Percentiles rank a stretch among this genome's conserved stretches.
These are phyloP conservation scores for Diarsia dahlii DNA, from an alignment of 2,888 invertebrate genomes.

Conservation along the genomic window DNA sequence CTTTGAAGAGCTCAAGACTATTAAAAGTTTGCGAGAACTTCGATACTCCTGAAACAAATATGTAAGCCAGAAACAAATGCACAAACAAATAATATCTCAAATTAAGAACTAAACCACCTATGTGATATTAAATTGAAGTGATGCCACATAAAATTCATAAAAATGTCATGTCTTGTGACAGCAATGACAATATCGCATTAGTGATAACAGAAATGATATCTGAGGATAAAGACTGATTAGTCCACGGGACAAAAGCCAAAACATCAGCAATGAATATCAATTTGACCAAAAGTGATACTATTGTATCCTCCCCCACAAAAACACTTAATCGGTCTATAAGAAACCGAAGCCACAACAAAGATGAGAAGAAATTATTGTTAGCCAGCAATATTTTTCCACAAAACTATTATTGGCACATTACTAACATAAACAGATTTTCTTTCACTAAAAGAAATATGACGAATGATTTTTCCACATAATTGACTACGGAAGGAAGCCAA, in stretches of 20 bases:
- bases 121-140: too few species aligned
- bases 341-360: conserved; percentile 11
- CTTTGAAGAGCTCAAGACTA: neutral
- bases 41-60: neutral
- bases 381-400: conserved; percentile 39
- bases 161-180: neutral
- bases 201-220: neutral
- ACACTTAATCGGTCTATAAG: conserved; percentile 32
- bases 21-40: neutral
- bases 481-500: conserved; percentile 60
- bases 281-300: conserved; percentile 2
- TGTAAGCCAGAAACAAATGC: too few species aligned
- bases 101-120: neutral
- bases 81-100: too few species aligned
- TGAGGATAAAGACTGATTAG: neutral
- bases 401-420: conserved; percentile 58
- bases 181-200: neutral
- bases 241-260: neutral
- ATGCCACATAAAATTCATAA: too few species aligned
- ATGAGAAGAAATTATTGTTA: conserved; percentile 37
- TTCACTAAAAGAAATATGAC: conserved; percentile 45
- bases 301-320: conserved; percentile 28
- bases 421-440: conserved; percentile 47
- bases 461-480: conserved; percentile 58
- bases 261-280: conserved; percentile 12